These are phyloP conservation scores for Eustalomyia histrio DNA, from an alignment of 2,888 invertebrate genomes.

Conservation along the genomic window DNA sequence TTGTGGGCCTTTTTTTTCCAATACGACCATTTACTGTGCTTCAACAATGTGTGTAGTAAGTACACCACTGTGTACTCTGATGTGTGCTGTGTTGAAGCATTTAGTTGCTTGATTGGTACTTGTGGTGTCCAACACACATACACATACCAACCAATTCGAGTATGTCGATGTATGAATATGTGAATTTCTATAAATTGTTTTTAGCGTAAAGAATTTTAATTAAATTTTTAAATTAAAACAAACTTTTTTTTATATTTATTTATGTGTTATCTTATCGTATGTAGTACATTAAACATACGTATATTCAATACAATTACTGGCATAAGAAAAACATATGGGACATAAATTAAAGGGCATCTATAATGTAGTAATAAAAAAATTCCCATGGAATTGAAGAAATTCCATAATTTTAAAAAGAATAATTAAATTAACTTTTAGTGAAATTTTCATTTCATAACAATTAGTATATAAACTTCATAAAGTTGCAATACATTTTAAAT, in stretches of 20 bases:
- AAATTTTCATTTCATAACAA: no score
- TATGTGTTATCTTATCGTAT: conserved; percentile 53
- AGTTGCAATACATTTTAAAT: no score
- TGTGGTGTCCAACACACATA: background rate
- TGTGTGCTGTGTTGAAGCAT: background rate
- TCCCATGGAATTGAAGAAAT: background rate
- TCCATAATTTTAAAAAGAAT: background rate
- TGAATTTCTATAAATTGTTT: conserved; percentile 44
- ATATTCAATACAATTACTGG: background rate
- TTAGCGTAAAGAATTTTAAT: conserved; percentile 60
- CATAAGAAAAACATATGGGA: background rate
- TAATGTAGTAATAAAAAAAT: background rate
- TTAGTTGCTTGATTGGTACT: background rate
- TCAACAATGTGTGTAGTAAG: no score
- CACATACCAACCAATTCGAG: background rate
- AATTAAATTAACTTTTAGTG: no score
- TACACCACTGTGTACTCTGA: no score
- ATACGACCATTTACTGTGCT: no score
- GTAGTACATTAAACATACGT: background rate
- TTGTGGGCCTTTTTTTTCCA: background rate
- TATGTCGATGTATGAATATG: conserved; percentile 9
- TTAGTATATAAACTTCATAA: no score
- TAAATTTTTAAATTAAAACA: conserved; percentile 57
- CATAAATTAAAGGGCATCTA: background rate
- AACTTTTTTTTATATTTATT: conserved; percentile 5